Evolutionary conservation across 2,113 vertebrate species (phyloP).

Genomic region (Caranx melampygus): DNA sequence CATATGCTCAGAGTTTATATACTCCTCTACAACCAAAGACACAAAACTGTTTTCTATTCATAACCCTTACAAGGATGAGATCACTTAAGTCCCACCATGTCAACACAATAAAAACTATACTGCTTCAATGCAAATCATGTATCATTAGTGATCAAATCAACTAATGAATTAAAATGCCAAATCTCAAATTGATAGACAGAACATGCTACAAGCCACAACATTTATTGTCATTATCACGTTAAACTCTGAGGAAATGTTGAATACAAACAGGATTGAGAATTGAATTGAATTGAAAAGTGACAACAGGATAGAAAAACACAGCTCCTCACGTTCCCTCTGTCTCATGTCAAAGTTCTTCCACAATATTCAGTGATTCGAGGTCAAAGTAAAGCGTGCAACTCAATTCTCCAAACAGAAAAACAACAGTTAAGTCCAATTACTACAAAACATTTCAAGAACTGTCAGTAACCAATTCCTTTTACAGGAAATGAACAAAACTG

Average conservation of each 20-base stretch:
- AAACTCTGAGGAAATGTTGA: not conserved
- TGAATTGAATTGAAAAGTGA: not conserved
- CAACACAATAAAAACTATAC: too few species aligned
- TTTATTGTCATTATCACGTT: constrained; percentile 6
- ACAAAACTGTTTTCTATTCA: too few species aligned
- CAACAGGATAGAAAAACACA: not conserved
- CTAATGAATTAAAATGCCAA: too few species aligned
- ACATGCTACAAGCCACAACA: not conserved
- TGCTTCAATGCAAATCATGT: too few species aligned
- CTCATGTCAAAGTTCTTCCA: not conserved
- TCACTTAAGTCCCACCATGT: too few species aligned
- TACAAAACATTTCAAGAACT: not conserved
- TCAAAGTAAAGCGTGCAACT: not conserved
- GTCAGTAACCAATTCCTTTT: not conserved
- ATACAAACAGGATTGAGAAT: not conserved
- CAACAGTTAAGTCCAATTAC: not conserved
- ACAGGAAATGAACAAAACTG: not conserved
- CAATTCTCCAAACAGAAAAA: not conserved
- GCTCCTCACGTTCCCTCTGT: too few species aligned
- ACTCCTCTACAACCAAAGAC: too few species aligned
- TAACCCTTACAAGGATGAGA: too few species aligned
- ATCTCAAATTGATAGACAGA: not conserved
- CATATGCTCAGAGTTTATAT: too few species aligned
- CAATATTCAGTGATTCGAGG: not conserved
- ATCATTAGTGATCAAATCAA: too few species aligned